phyloP scores from a whole-genome alignment of 2,797 vertebrate species.

The Lycodopsis pacificus region DNA sequence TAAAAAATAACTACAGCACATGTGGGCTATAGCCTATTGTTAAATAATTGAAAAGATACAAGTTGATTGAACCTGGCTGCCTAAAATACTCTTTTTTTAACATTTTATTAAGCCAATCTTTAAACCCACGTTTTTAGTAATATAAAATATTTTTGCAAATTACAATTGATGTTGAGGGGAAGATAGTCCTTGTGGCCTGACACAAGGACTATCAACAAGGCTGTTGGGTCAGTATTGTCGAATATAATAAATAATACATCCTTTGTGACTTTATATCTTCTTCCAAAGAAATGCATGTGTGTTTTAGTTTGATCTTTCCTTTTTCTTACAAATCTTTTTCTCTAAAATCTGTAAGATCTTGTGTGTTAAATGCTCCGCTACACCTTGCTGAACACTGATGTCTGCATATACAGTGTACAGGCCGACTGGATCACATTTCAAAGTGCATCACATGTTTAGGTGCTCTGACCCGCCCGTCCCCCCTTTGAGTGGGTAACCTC shows the following conservation, averaged over 20 bases:
- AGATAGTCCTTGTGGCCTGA: not conserved
- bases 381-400: slow-evolving; percentile 13
- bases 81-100: not conserved
- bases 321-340: not conserved
- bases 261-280: not conserved
- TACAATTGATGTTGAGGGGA: not conserved
- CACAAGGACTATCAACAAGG: no score
- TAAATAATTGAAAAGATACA: not conserved
- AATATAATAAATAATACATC: not conserved
- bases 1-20: not conserved
- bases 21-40: not conserved
- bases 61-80: not conserved
- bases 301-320: not conserved
- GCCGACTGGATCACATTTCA: slow-evolving; percentile 48
- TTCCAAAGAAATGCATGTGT: not conserved
- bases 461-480: slow-evolving; percentile 20
- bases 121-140: not conserved
- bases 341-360: not conserved
- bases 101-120: not conserved
- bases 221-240: not conserved
- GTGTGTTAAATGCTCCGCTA: not conserved
- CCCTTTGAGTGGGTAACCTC: slow-evolving; percentile 47
- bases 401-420: slow-evolving; percentile 17
- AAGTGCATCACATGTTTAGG: slow-evolving; percentile 35
- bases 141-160: slow-evolving; percentile 2